Evolutionary conservation across 1,140 invertebrate species (phyloP).

Genomic region (Calosoma granatense): DNA sequence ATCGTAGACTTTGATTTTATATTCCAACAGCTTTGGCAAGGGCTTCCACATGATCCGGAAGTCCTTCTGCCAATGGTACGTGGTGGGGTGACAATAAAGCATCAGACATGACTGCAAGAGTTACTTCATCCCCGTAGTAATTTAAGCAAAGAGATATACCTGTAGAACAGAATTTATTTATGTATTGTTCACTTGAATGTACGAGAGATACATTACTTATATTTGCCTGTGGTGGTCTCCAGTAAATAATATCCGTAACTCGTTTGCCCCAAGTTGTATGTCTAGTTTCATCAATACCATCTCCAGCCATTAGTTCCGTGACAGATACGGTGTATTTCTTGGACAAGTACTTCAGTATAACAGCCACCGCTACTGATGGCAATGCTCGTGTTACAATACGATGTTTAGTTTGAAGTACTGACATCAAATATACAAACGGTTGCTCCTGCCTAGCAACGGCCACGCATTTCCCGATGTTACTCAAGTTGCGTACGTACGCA

Average conservation of each 20-base stretch:
- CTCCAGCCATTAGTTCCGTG: slow-evolving; percentile 52
- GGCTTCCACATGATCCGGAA: slow-evolving; percentile 38
- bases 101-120: slow-evolving; percentile 65
- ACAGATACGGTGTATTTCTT: slow-evolving; percentile 60
- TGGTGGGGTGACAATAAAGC: slow-evolving; percentile 54
- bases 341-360: slow-evolving; percentile 59
- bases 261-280: slow-evolving; percentile 52
- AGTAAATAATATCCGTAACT: slow-evolving; percentile 57
- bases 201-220: slow-evolving; percentile 46
- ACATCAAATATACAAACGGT: slow-evolving; percentile 55
- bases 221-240: slow-evolving; percentile 70
- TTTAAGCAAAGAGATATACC: slow-evolving; percentile 67
- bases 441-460: slow-evolving; percentile 49
- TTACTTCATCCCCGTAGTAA: slow-evolving; percentile 54
- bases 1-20: too few species aligned
- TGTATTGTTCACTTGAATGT: neutral
- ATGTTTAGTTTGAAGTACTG: slow-evolving; percentile 52
- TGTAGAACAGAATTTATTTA: slow-evolving; percentile 30
- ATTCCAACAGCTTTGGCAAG: slow-evolving; percentile 36
- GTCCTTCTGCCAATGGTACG: slow-evolving; percentile 38
- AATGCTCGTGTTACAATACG: slow-evolving; percentile 55
- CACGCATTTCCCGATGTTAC: slow-evolving; percentile 45
- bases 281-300: slow-evolving; percentile 31
- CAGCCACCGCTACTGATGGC: slow-evolving; percentile 52
- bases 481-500: slow-evolving; percentile 29